Conservation (phyloP, 2,797 vertebrate species). For the Phalanger gymnotis region DNA sequence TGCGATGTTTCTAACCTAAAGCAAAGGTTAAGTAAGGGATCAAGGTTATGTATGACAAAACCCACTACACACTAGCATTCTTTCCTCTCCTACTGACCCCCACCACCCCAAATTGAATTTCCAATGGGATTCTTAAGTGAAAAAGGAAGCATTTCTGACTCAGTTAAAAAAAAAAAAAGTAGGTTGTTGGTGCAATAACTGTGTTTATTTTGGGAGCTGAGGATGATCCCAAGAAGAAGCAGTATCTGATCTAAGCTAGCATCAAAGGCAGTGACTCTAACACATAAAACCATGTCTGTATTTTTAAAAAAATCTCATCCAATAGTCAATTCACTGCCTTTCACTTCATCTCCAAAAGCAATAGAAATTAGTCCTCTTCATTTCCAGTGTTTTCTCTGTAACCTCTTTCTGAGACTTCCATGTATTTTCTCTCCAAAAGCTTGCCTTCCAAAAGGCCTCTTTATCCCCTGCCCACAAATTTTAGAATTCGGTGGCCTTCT, state of each 20-base stretch:
- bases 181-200: not conserved
- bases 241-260: not conserved
- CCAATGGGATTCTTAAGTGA: not conserved
- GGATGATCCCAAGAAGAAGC: not conserved
- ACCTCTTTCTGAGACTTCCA: not conserved
- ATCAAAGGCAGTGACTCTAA: not conserved
- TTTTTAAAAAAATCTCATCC: not conserved
- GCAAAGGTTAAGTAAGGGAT: constrained; percentile 9
- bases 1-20: not conserved
- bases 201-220: not conserved
- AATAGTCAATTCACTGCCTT: not conserved
- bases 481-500: not conserved
- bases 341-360: not conserved
- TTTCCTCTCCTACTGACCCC: not conserved
- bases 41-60: not conserved
- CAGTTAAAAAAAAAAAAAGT: not conserved
- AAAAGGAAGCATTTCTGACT: not conserved
- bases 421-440: not conserved
- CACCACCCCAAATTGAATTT: not conserved
- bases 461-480: not conserved
- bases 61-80: not conserved
- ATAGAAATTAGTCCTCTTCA: not conserved
- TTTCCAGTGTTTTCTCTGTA: not conserved
- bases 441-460: too few relatives aligned
- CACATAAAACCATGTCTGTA: not conserved